Evolutionary conservation across 2,888 invertebrate genomes (phyloP).

Genomic region (Chouioia cunea): DNA sequence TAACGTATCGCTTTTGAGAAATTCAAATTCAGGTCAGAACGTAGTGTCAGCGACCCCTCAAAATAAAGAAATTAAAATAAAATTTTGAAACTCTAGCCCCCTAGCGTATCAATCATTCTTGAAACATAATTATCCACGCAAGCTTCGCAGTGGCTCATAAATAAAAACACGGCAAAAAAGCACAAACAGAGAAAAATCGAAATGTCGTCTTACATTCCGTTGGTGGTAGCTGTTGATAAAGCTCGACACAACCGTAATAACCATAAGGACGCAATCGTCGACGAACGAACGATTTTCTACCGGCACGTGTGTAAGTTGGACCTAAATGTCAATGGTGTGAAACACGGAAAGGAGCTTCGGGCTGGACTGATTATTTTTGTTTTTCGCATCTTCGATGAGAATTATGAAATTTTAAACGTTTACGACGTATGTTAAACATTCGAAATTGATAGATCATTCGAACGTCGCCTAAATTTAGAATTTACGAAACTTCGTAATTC

Average conservation of each 20-base stretch:
- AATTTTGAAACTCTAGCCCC: too few relatives aligned
- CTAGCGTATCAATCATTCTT: too few relatives aligned
- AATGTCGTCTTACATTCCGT: too few relatives aligned
- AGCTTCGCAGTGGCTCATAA: too few relatives aligned
- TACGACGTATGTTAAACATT: conserved; percentile 2
- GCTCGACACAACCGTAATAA: conserved; percentile 23
- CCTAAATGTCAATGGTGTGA: conserved; percentile 35
- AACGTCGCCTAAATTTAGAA: conserved; percentile 3
- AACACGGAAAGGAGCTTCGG: neutral
- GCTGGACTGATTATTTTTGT: neutral
- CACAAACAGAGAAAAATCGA: too few relatives aligned
- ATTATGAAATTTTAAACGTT: too few relatives aligned
- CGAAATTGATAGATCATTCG: neutral
- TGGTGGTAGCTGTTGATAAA: conserved; percentile 14
- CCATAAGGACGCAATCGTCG: conserved; percentile 44
- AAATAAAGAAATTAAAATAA: too few relatives aligned
- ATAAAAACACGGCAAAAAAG: too few relatives aligned
- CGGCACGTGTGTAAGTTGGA: conserved; percentile 43
- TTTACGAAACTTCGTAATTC: neutral
- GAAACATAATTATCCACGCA: too few relatives aligned
- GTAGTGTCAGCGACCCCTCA: too few relatives aligned
- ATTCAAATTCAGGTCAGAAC: too few relatives aligned
- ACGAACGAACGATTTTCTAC: conserved; percentile 48
- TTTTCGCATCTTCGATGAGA: neutral
- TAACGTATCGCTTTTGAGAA: too few relatives aligned